phyloP scores from a whole-genome alignment of 2,888 invertebrate species.

The Tachystola acroxantha region DNA sequence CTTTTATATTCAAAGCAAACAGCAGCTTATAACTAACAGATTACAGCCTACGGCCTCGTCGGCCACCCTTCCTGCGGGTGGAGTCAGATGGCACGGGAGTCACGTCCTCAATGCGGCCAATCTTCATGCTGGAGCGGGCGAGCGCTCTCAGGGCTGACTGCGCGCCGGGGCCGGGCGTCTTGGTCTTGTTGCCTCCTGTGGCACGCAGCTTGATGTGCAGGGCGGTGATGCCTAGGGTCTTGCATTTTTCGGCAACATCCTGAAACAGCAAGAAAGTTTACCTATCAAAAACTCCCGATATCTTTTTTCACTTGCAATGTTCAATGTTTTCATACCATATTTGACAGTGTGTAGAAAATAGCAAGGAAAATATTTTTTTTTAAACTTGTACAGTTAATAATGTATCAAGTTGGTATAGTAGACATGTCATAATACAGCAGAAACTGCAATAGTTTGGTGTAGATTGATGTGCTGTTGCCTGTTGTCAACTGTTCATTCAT shows the following conservation, averaged over 20 bases:
- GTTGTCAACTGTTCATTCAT: no score
- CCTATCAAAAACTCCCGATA: no score
- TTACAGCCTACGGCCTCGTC: constrained; percentile 99
- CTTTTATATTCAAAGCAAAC: constrained; percentile 62
- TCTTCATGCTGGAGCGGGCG: constrained; percentile 99
- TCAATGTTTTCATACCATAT: no score
- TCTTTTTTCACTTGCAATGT: no score
- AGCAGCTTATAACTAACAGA: constrained; percentile 69
- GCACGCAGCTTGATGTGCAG: constrained; percentile 98
- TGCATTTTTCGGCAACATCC: constrained; percentile 99
- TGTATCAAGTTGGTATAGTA: no score
- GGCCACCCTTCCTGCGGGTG: constrained; percentile 99
- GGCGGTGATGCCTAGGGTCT: constrained; percentile 97
- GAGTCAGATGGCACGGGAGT: constrained; percentile 99
- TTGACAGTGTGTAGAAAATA: no score
- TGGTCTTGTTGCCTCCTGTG: constrained; percentile 98
- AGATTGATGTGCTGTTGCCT: no score
- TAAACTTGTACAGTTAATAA: no score
- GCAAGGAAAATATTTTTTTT: no score
- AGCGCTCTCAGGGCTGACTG: constrained; percentile 98
- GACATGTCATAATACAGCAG: no score
- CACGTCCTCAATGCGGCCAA: constrained; percentile 99
- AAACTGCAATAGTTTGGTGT: no score
- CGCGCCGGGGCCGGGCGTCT: constrained; percentile 99
- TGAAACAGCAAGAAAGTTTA: constrained; percentile 44